Evolutionary conservation across 2,113 vertebrate species (phyloP).

Genomic region (Apteryx owenii): DNA sequence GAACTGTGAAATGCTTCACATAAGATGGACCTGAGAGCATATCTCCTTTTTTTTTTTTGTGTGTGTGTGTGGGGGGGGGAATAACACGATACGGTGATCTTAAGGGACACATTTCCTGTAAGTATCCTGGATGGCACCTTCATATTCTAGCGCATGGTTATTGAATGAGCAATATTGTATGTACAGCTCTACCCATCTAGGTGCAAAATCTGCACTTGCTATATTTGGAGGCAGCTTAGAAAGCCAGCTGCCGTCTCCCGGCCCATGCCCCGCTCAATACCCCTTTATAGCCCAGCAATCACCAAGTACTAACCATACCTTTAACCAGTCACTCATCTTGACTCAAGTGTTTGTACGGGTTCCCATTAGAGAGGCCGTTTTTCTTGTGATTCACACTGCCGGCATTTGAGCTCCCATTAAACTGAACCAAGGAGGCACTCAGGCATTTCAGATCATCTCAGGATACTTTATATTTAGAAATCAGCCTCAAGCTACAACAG

Average conservation of each 20-base stretch:
- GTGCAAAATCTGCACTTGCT: constrained; percentile 30
- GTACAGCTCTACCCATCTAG: neutral
- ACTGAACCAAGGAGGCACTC: neutral
- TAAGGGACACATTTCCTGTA: neutral
- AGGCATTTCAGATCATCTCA: constrained; percentile 47
- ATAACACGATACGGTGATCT: neutral
- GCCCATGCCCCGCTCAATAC: neutral
- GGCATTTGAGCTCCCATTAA: constrained; percentile 28
- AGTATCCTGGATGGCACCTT: neutral
- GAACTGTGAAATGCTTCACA: neutral
- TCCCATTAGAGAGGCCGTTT: constrained; percentile 4
- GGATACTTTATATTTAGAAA: constrained; percentile 68
- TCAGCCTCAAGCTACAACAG: constrained; percentile 23
- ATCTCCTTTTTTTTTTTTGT: neutral
- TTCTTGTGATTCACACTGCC: constrained; percentile 1
- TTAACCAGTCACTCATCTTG: constrained; percentile 45
- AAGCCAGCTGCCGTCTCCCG: constrained; percentile 2
- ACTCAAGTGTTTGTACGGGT: constrained; percentile 27
- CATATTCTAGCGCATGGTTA: neutral
- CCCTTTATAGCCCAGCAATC: constrained; percentile 29
- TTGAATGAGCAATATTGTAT: neutral
- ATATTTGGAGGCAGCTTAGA: constrained; percentile 36
- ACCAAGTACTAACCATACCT: neutral
- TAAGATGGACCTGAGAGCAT: neutral
- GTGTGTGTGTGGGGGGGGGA: neutral